Conservation (phyloP, 1,140 invertebrate species). For the Drosophila pandora region DNA sequence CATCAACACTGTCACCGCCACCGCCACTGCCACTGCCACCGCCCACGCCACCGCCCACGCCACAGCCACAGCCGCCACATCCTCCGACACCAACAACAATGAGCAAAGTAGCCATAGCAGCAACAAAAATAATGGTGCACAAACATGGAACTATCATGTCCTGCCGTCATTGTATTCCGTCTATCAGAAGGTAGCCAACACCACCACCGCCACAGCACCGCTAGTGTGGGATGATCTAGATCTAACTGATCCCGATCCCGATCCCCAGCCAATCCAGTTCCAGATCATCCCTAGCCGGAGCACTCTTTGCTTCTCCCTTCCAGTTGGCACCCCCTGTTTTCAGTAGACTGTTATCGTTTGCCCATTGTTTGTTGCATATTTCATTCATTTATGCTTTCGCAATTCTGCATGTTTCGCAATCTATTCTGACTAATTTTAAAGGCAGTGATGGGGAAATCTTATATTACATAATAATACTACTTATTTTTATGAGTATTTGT, state of each 20-base stretch:
- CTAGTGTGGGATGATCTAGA: slow-evolving; percentile 12
- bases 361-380: slow-evolving; percentile 32
- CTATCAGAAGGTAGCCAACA: slow-evolving; percentile 90
- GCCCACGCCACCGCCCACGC: neutral
- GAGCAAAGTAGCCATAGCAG: slow-evolving; percentile 56
- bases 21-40: slow-evolving; percentile 25
- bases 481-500: no score
- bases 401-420: slow-evolving; percentile 28
- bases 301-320: slow-evolving; percentile 4
- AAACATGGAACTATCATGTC: slow-evolving; percentile 92
- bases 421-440: neutral
- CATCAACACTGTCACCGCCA: slow-evolving; percentile 76
- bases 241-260: neutral
- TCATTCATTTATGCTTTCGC: slow-evolving; percentile 46
- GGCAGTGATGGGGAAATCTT: slow-evolving; percentile 10
- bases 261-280: slow-evolving; percentile 7
- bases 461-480: no score
- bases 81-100: slow-evolving; percentile 66
- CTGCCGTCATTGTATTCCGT: slow-evolving; percentile 91
- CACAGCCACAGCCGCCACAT: slow-evolving; percentile 50
- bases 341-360: slow-evolving; percentile 17
- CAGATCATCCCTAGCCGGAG: slow-evolving; percentile 13
- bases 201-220: slow-evolving; percentile 14
- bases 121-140: slow-evolving; percentile 84
- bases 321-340: neutral